phyloP scores from a whole-genome alignment of 2,797 vertebrate genomes.

The Furcifer pardalis region DNA sequence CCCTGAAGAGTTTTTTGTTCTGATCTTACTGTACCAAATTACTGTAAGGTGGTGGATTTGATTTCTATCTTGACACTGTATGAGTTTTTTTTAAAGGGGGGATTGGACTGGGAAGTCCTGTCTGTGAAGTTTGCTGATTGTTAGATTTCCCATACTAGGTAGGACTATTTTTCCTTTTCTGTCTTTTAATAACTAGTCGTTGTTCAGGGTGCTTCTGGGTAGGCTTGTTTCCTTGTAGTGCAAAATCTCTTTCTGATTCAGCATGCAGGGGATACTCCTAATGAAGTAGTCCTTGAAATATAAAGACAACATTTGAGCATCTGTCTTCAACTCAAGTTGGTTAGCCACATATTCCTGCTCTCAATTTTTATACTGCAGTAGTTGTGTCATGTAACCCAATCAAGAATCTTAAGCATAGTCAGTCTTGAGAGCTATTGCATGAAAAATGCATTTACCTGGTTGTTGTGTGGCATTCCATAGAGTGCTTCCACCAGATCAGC shows the following conservation, averaged over 20 bases:
- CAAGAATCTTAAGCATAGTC: not conserved
- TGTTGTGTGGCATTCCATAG: constrained; percentile 97
- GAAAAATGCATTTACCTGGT: constrained; percentile 84
- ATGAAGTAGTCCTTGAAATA: not conserved
- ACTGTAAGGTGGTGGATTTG: not conserved
- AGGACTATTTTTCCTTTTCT: not conserved
- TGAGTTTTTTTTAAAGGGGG: too few relatives aligned
- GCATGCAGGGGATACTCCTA: not conserved
- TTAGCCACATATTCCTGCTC: not conserved
- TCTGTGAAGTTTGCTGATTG: not conserved
- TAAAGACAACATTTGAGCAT: not conserved
- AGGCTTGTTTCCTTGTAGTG: not conserved
- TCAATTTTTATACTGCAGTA: not conserved
- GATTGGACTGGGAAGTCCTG: too few relatives aligned
- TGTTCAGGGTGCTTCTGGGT: not conserved
- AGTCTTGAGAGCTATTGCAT: constrained; percentile 10
- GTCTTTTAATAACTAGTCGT: not conserved
- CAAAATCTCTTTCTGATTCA: not conserved
- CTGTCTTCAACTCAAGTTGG: not conserved
- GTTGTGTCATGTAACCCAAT: too few relatives aligned
- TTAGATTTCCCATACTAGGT: not conserved
- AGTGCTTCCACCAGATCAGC: constrained; percentile 97
- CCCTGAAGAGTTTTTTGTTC: not conserved
- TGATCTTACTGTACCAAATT: not conserved
- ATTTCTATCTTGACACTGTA: not conserved